Base-by-base conservation (phyloP, 2,113 vertebrate genomes). In the Plecotus auritus region DNA sequence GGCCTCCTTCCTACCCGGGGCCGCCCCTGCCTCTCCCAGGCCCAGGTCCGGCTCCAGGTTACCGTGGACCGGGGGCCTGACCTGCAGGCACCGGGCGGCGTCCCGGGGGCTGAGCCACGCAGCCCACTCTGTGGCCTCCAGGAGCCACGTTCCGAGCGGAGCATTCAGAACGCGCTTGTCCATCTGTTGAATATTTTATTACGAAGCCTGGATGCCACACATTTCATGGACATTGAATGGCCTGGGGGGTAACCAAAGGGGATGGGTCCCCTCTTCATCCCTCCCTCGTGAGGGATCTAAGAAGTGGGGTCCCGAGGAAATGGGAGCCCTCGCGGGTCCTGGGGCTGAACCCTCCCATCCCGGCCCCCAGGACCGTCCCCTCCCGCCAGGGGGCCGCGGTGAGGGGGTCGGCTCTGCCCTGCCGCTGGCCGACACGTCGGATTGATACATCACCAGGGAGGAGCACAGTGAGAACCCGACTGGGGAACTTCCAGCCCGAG, bases 361-460 rank as follows among this genome's bases (percentile, higher is more conserved):
- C 96, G 97, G 95, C 91, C 81, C 82, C 93, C 96, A 64, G 97
- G 98, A 97, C 98, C 82, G 96, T 51, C 95, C 95, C 90, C 97
- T 92, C 96, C 45, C 35, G 95, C 14, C 92, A 98, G 98, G 98
- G 96, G 96, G 92, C 77, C 85, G 97, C 97, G 98, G 97, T 98
- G 98, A 98, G 97, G 95, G 70, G 93, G 96, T 97, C 98, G 96
- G 96, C 95, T 96, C 96, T 77, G 98, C 95, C 96, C 84, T 42
- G 97, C 97, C 98, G 98, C 98, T 84, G 96, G 98, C 98, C 97
- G 97, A 97, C 98, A 97, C 97, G 93, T 98, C 98, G 98, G 98
- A 98, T 98, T 98, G 99, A 99, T 98, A 98, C 98, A 99, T 99
- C 99, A 98, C 98, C 98, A 98, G 99, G 98, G 99, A 98, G 98